phyloP scores from a whole-genome alignment of 2,888 invertebrate species.

The Neoaliturus tenellus region DNA sequence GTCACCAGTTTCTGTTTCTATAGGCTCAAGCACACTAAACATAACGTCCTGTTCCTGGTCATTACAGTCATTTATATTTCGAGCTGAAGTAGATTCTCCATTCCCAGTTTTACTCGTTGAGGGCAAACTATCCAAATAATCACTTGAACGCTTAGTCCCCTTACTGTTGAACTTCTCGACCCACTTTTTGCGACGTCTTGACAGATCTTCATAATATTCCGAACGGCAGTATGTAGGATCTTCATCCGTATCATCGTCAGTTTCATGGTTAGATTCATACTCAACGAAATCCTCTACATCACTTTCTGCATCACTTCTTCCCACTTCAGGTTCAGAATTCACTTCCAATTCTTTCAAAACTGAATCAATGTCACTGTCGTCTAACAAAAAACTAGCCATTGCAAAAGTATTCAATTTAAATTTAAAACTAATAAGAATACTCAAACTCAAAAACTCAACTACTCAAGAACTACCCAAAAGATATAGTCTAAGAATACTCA shows the following conservation, averaged over 20 bases:
- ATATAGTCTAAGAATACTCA: too few relatives aligned
- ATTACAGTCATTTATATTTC: neutral
- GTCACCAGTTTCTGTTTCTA: neutral
- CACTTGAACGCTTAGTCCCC: neutral
- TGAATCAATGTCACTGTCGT: slow-evolving; percentile 7
- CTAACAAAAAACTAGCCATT: neutral
- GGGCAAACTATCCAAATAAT: neutral
- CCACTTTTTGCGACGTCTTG: neutral
- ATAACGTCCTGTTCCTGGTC: neutral
- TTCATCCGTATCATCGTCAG: slow-evolving; percentile 21
- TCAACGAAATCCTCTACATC: slow-evolving; percentile 5
- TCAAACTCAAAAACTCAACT: too few relatives aligned
- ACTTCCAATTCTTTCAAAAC: slow-evolving; percentile 39
- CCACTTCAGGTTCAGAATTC: slow-evolving; percentile 24
- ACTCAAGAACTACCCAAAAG: too few relatives aligned
- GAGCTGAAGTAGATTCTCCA: neutral
- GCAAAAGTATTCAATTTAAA: neutral
- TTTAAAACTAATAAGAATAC: too few relatives aligned
- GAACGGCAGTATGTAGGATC: slow-evolving; percentile 20
- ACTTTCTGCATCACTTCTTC: neutral
- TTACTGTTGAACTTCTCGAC: neutral
- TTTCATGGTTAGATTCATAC: slow-evolving; percentile 9
- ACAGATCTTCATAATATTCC: neutral
- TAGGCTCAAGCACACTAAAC: neutral
- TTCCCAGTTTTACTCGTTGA: neutral